Conservation (phyloP, 1,140 invertebrate species). For the Bacillus rossius region DNA sequence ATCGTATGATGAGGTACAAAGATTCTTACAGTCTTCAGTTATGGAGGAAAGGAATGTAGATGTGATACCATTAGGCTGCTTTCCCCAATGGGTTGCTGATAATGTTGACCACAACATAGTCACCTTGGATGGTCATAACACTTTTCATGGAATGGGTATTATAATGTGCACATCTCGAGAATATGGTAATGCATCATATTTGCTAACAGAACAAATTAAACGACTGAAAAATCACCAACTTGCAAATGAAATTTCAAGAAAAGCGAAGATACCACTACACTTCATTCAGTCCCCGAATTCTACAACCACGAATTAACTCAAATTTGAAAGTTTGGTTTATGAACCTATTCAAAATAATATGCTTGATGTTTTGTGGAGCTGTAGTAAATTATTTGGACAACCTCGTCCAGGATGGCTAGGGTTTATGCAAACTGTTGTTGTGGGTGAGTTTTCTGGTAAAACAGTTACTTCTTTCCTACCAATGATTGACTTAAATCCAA, state of each 20-base stretch:
- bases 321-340: neutral
- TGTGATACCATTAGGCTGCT: constrained; percentile 5
- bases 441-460: constrained; percentile 18
- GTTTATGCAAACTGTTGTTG: constrained; percentile 26
- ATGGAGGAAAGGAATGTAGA: constrained; percentile 3
- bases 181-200: neutral
- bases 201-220: neutral
- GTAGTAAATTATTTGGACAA: too few relatives aligned
- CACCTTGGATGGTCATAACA: constrained; percentile 35
- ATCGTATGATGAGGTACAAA: constrained; percentile 24
- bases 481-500: too few relatives aligned
- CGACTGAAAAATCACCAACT: too few relatives aligned
- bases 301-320: neutral
- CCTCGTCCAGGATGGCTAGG: constrained; percentile 29
- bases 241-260: neutral
- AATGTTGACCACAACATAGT: constrained; percentile 25
- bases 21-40: constrained; percentile 28
- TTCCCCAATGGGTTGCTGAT: constrained; percentile 37
- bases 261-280: neutral
- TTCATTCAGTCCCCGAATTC: neutral
- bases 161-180: constrained; percentile 18
- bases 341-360: neutral
- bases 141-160: constrained; percentile 39
- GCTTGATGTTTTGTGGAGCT: too few relatives aligned
- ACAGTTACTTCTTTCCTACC: constrained; percentile 18